Conservation (phyloP, 2,113 vertebrate genomes). For the Laterallus jamaicensis region DNA sequence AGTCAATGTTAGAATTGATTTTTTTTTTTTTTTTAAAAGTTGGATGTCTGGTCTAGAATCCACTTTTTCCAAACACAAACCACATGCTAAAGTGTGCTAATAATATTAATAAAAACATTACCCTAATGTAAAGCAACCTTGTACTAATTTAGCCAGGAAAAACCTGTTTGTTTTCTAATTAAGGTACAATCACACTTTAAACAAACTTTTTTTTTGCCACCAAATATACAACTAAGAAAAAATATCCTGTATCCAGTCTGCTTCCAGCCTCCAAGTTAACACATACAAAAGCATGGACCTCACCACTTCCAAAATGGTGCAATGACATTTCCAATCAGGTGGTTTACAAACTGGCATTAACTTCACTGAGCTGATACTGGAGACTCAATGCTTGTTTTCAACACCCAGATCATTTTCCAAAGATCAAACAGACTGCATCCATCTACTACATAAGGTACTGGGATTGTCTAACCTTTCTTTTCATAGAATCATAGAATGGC, state of each 20-base stretch:
- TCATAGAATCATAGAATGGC: background rate
- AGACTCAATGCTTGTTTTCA: background rate
- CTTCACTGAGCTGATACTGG: background rate
- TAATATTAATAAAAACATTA: background rate
- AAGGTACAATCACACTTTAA: background rate
- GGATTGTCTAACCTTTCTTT: background rate
- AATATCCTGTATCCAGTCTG: background rate
- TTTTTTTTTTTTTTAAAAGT: background rate
- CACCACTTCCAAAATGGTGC: background rate
- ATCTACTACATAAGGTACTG: fast-evolving
- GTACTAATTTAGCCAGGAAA: background rate
- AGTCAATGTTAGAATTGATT: background rate
- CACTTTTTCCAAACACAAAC: background rate
- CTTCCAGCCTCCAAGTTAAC: background rate
- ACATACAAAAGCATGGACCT: background rate
- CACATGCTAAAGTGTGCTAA: background rate
- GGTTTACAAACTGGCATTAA: background rate
- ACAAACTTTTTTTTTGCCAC: background rate
- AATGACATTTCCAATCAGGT: background rate
- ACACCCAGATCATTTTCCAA: background rate
- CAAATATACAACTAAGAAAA: background rate
- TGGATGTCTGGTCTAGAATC: background rate
- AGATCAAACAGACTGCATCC: background rate
- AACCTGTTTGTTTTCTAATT: constrained; percentile 17
- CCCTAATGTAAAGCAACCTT: background rate